Conservation (phyloP, 1,140 invertebrate species). For the Aphelenchoides avenae region DNA sequence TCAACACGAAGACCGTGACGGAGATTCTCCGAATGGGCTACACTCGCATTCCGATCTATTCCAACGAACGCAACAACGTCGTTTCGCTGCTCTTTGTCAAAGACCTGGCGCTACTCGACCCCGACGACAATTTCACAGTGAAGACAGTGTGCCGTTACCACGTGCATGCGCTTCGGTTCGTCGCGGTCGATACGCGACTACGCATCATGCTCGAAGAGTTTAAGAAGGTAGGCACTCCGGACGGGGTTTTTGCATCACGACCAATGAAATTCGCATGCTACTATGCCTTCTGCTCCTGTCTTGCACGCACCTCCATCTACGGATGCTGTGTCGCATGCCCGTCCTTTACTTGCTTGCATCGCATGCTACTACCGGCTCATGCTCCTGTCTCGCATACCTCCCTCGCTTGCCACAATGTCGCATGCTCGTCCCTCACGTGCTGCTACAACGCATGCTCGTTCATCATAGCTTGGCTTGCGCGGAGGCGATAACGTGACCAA, state of each 20-base stretch:
- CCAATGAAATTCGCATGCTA: conserved; percentile 42
- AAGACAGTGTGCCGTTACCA: conserved; percentile 90
- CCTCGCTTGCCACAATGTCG: no score
- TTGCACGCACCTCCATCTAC: not conserved
- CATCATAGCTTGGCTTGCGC: no score
- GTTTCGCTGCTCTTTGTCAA: conserved; percentile 91
- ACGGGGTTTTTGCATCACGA: no score
- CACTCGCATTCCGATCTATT: conserved; percentile 86
- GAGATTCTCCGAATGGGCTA: conserved; percentile 88
- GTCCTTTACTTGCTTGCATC: not conserved
- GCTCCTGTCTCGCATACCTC: no score
- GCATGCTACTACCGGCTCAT: no score
- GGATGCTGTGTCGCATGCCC: no score
- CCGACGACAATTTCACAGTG: conserved; percentile 82
- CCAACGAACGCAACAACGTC: conserved; percentile 72
- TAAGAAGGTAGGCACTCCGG: conserved; percentile 70
- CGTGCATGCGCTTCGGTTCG: conserved; percentile 86
- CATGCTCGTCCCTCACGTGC: no score
- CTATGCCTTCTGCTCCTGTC: no score
- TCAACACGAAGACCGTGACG: no score
- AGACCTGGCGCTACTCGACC: conserved; percentile 92
- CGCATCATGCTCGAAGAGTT: conserved; percentile 94
- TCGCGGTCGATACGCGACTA: conserved; percentile 89
- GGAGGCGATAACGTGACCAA: conserved; percentile 54
- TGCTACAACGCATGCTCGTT: no score